Conservation (phyloP, 2,888 invertebrate genomes). For the Allophyes oxyacanthae region DNA sequence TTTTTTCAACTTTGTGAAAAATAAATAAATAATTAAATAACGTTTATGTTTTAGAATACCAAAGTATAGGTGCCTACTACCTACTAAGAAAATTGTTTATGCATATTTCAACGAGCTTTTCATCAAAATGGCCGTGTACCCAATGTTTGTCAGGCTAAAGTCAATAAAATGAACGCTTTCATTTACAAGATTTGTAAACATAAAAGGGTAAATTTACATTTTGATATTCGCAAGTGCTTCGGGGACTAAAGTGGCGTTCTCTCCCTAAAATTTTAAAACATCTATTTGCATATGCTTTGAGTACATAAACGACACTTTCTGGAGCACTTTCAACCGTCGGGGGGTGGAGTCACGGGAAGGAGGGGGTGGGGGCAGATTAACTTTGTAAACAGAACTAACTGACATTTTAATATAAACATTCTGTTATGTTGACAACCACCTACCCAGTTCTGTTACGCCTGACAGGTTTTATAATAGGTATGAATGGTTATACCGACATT, state of each 20-base stretch:
- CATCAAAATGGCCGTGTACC: conserved; percentile 57
- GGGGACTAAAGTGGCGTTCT: conserved; percentile 86
- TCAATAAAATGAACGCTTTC: conserved; percentile 87
- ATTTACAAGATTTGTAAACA: conserved; percentile 89
- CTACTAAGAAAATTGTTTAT: conserved; percentile 49
- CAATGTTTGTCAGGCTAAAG: conserved; percentile 73
- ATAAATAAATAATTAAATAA: no score
- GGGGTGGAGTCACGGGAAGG: conserved; percentile 41
- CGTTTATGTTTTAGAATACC: no score
- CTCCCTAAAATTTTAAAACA: conserved; percentile 89
- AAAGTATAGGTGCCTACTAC: no score
- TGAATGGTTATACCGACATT: no score
- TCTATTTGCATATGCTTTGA: conserved; percentile 89
- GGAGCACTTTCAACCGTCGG: conserved; percentile 77
- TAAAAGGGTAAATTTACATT: conserved; percentile 89
- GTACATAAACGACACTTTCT: conserved; percentile 89
- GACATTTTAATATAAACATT: conserved; percentile 25
- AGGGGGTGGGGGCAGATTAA: conserved; percentile 49
- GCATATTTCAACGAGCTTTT: conserved; percentile 50
- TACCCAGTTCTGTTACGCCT: no score
- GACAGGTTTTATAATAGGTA: no score
- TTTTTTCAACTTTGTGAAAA: no score
- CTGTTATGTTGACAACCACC: background rate
- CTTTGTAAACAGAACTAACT: conserved; percentile 51
- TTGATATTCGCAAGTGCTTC: conserved; percentile 88